Evolutionary conservation across 1,140 invertebrate genomes (phyloP).

Genomic region (Halesus radiatus): DNA sequence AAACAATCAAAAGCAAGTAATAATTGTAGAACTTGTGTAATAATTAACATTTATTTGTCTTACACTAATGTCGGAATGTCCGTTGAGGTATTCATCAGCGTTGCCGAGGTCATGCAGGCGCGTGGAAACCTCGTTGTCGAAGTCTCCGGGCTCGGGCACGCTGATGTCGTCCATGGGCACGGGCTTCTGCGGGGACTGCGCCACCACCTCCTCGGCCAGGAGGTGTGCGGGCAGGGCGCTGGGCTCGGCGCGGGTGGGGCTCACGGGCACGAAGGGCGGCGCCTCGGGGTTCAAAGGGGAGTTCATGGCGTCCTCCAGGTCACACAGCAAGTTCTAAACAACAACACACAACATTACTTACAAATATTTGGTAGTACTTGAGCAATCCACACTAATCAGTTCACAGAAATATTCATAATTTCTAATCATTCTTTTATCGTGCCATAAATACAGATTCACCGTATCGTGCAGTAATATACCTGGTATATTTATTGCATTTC

Average conservation of each 20-base stretch:
- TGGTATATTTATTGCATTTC: no score
- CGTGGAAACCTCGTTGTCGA: constrained; percentile 72
- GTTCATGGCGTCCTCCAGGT: constrained; percentile 70
- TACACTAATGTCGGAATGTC: constrained; percentile 63
- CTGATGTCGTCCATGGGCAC: constrained; percentile 73
- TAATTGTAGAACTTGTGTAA: not conserved
- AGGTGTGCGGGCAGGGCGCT: constrained; percentile 57
- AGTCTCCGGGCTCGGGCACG: constrained; percentile 75
- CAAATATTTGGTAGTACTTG: no score
- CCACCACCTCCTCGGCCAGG: constrained; percentile 70
- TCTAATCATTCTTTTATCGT: no score
- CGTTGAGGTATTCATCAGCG: constrained; percentile 70
- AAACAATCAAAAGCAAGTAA: not conserved
- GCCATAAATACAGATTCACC: no score
- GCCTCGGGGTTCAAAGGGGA: constrained; percentile 82
- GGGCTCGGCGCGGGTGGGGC: constrained; percentile 67
- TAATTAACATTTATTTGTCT: constrained; percentile 36
- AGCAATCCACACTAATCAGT: no score
- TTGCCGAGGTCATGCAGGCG: constrained; percentile 73
- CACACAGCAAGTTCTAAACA: constrained; percentile 23
- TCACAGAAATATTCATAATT: no score
- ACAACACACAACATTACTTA: no score
- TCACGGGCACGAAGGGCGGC: constrained; percentile 77
- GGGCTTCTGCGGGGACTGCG: constrained; percentile 76
- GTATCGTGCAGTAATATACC: no score